These are phyloP conservation scores for Dysdera silvatica DNA, from an alignment of 1,140 invertebrate genomes.

Conservation along the genomic window DNA sequence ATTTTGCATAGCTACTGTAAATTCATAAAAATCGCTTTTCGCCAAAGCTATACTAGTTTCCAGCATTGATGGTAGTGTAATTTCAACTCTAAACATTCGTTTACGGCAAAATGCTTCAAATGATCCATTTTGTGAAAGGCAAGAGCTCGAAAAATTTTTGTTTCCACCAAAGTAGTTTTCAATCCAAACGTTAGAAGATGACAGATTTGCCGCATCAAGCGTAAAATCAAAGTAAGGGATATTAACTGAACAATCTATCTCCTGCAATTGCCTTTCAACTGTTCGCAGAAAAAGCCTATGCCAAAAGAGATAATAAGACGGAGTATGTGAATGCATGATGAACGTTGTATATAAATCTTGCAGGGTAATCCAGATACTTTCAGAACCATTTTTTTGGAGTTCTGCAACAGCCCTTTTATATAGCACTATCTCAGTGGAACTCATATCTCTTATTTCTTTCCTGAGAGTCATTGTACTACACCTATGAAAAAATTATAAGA, in stretches of 20 bases:
- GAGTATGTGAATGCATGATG: conserved; percentile 19
- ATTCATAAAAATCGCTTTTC: conserved; percentile 11
- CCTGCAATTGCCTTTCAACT: conserved; percentile 19
- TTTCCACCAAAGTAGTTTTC: conserved; percentile 14
- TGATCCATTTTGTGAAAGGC: background rate
- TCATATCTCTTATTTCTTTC: conserved; percentile 18
- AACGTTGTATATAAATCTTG: conserved; percentile 16
- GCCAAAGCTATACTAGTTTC: conserved; percentile 15
- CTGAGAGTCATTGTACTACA: background rate
- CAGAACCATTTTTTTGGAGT: background rate
- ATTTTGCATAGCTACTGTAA: conserved; percentile 2
- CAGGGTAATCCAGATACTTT: conserved; percentile 17
- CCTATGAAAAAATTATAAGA: background rate
- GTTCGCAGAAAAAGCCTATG: conserved; percentile 13
- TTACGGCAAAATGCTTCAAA: background rate
- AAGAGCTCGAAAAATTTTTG: background rate
- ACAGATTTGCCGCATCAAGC: conserved; percentile 19
- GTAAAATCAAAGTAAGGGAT: conserved; percentile 29
- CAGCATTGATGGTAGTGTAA: conserved; percentile 10
- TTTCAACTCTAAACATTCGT: background rate
- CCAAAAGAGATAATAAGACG: conserved; percentile 18
- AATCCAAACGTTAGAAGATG: conserved; percentile 14
- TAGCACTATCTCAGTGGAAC: conserved; percentile 1
- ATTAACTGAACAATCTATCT: conserved; percentile 3
- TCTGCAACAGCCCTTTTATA: conserved; percentile 11